A percentile compares a stretch with the other conserved stretches of the same genome.
Evolutionary conservation across 2,113 vertebrate genomes (phyloP).

Genomic region (Pterocles burchelli): DNA sequence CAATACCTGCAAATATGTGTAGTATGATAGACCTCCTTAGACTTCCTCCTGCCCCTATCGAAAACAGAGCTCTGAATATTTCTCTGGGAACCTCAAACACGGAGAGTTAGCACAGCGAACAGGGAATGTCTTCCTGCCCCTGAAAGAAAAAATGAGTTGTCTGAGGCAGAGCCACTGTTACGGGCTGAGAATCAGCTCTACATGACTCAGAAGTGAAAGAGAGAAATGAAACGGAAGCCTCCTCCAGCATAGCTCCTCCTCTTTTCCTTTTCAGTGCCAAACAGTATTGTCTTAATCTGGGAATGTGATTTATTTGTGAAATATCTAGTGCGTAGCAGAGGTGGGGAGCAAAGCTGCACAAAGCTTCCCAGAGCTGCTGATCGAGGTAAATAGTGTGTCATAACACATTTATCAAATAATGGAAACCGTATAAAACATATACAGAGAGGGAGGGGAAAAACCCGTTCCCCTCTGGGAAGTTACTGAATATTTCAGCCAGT

Average conservation of each 20-base stretch:
- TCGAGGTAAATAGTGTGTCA: constrained; percentile 70
- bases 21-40: background rate
- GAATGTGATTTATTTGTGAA: constrained; percentile 68
- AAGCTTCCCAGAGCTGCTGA: constrained; percentile 58
- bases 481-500: constrained; percentile 50
- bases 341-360: constrained; percentile 46
- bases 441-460: background rate
- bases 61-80: background rate
- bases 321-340: constrained; percentile 63
- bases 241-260: background rate
- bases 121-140: background rate
- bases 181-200: background rate
- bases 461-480: constrained; percentile 26
- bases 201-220: background rate
- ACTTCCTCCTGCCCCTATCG: background rate
- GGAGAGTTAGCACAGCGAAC: background rate
- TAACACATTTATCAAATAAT: constrained; percentile 74
- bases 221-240: background rate
- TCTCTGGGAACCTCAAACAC: background rate
- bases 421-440: constrained; percentile 46
- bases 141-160: background rate
- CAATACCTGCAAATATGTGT: background rate
- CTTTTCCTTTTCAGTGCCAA: background rate
- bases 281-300: constrained; percentile 45
- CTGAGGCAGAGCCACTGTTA: background rate